Evolutionary conservation across 2,888 invertebrate genomes (phyloP).

Genomic region (Calliopum simillimum): DNA sequence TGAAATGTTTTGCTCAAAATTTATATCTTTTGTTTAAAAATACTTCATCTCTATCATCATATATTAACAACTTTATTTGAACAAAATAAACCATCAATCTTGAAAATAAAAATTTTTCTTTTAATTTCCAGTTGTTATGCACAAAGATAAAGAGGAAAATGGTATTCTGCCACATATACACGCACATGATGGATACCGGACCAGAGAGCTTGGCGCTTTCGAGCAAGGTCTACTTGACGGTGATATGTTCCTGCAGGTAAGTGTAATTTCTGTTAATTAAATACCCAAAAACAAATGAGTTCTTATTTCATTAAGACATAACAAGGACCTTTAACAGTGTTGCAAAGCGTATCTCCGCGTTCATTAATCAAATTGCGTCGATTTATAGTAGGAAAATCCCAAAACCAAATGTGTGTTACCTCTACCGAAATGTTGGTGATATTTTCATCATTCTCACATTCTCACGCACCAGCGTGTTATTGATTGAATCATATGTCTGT

Average conservation of each 20-base stretch:
- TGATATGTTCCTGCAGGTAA: conserved; percentile 95
- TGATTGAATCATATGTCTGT: conserved; percentile 18
- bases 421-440: background rate
- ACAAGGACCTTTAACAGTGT: conserved; percentile 2
- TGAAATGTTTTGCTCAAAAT: too few relatives aligned
- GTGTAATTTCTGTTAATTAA: conserved; percentile 37
- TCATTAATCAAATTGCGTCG: conserved; percentile 35
- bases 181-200: conserved; percentile 72
- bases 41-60: too few relatives aligned
- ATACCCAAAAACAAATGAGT: conserved; percentile 40
- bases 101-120: conserved; percentile 13
- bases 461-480: conserved; percentile 18
- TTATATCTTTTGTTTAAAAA: too few relatives aligned
- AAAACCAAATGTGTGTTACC: background rate
- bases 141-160: conserved; percentile 93
- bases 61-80: too few relatives aligned
- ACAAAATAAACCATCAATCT: too few relatives aligned
- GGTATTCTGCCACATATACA: conserved; percentile 75
- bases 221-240: conserved; percentile 93
- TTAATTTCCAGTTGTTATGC: conserved; percentile 88
- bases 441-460: background rate
- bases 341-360: background rate
- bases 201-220: conserved; percentile 84
- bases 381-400: background rate
- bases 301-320: conserved; percentile 20